A percentile compares a stretch with the other conserved stretches of the same genome.
phyloP scores from a whole-genome alignment of 2,113 vertebrate genomes.

The Dascyllus trimaculatus region DNA sequence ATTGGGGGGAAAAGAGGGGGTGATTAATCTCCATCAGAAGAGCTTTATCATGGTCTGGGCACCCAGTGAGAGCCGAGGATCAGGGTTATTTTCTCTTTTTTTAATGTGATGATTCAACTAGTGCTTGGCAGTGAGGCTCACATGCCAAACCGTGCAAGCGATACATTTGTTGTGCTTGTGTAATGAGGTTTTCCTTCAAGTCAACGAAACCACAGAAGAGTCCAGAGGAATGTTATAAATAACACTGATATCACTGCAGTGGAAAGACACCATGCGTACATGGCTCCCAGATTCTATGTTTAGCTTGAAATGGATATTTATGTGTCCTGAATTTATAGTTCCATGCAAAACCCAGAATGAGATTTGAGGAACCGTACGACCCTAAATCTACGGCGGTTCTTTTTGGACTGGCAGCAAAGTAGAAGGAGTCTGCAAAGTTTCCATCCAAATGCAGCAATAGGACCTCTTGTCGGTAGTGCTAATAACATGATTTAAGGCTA shows the following conservation, averaged over 20 bases:
- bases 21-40: conserved; percentile 65
- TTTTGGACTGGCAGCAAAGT: too few species aligned
- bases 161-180: conserved; percentile 24
- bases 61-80: conserved; percentile 18
- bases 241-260: background rate
- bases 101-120: conserved; percentile 49
- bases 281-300: background rate
- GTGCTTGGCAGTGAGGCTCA: conserved; percentile 20
- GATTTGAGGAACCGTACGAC: background rate
- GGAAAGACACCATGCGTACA: background rate
- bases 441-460: too few species aligned
- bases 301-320: background rate
- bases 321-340: background rate
- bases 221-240: conserved; percentile 15
- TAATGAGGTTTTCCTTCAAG: conserved; percentile 41
- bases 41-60: conserved; percentile 49
- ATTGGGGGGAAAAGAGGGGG: background rate
- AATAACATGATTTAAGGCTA: too few species aligned
- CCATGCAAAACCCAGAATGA: too few species aligned
- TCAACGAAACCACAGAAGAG: conserved; percentile 2
- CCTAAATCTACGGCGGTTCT: background rate
- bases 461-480: too few species aligned
- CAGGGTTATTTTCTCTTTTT: conserved; percentile 27
- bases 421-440: too few species aligned
- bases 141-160: conserved; percentile 15